A percentile compares a stretch with the other conserved stretches of the same genome.
phyloP scores from a whole-genome alignment of 2,888 invertebrate species.

The Chesias legatella region DNA sequence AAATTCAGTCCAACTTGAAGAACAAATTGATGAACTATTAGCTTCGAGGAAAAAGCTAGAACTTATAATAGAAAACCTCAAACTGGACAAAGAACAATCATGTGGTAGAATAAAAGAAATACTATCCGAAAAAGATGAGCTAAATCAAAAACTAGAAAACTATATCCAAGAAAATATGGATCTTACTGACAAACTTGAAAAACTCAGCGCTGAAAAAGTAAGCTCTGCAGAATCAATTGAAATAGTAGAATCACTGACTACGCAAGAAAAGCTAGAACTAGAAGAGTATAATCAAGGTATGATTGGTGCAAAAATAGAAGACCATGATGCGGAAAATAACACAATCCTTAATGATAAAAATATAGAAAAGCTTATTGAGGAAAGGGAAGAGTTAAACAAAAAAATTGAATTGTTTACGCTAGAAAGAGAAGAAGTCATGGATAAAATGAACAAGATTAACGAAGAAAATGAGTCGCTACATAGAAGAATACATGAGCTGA shows the following conservation, averaged over 20 bases:
- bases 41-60: constrained; percentile 71
- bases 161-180: constrained; percentile 88
- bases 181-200: constrained; percentile 85
- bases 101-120: constrained; percentile 78
- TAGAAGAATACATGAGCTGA: constrained; percentile 71
- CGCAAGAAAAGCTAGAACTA: constrained; percentile 85
- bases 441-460: constrained; percentile 83
- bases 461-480: constrained; percentile 81
- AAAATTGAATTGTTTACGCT: constrained; percentile 85
- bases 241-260: constrained; percentile 85
- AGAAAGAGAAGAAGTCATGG: constrained; percentile 85
- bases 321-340: constrained; percentile 34
- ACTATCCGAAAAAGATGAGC: constrained; percentile 80
- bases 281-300: constrained; percentile 83
- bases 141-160: constrained; percentile 82
- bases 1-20: constrained; percentile 88
- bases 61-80: constrained; percentile 70
- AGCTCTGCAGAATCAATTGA: constrained; percentile 89
- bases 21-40: constrained; percentile 83
- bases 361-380: constrained; percentile 80
- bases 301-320: constrained; percentile 43
- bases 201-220: constrained; percentile 85
- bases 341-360: constrained; percentile 70
- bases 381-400: constrained; percentile 83
- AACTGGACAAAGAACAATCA: constrained; percentile 77